Evolutionary conservation across 2,113 vertebrate species (phyloP).

Genomic region (Pedetes capensis): DNA sequence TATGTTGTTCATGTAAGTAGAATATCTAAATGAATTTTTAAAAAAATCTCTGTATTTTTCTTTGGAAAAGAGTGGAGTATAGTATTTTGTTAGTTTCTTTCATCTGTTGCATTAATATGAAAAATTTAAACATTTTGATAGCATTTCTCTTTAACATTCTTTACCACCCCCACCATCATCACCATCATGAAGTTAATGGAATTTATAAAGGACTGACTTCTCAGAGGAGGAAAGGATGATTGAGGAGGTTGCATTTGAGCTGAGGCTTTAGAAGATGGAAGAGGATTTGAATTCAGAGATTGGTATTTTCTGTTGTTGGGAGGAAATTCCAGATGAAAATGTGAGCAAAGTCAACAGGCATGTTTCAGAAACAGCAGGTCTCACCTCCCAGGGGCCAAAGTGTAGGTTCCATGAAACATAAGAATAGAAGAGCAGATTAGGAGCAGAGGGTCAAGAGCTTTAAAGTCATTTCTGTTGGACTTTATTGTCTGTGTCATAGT

Average conservation of each 20-base stretch:
- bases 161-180: not conserved
- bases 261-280: not conserved
- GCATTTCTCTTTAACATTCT: not conserved
- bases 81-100: constrained; percentile 3
- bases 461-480: constrained; percentile 7
- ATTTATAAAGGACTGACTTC: not conserved
- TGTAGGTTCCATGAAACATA: not conserved
- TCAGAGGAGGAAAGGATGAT: not conserved
- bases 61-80: not conserved
- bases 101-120: not conserved
- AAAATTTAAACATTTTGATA: not conserved
- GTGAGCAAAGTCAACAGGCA: not conserved
- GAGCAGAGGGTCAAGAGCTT: not conserved
- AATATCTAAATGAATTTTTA: not conserved
- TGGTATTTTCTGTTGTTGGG: not conserved
- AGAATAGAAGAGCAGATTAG: not conserved
- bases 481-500: constrained; percentile 15
- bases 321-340: constrained; percentile 19
- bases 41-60: not conserved
- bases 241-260: not conserved
- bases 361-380: constrained; percentile 40
- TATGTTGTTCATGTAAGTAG: not conserved
- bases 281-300: not conserved
- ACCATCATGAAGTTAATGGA: not conserved
- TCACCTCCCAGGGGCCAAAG: not conserved